Base-by-base conservation (phyloP, 2,888 invertebrate species). In the Tenthredo amoena region DNA sequence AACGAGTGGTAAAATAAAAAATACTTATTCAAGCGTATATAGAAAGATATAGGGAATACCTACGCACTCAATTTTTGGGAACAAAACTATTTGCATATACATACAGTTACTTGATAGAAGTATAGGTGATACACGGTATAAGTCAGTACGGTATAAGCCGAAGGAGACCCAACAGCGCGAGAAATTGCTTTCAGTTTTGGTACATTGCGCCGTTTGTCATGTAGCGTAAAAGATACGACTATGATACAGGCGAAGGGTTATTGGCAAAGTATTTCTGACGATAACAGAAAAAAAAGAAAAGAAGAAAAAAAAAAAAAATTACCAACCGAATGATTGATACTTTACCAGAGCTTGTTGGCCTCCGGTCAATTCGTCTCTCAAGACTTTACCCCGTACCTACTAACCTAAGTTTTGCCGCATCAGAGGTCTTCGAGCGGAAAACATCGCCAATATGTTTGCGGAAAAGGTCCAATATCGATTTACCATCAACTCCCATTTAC, bases 371-470 rank as follows among this genome's bases (percentile, higher is more conserved):
- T 55, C 6, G 40, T 77, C 47, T 77, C 50, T 55, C 77, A 55
- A 77, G 31, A 55, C n/a, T 77, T 34, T 15, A 55, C 7, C 31
- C 55, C n/a, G 50, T 18, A 34, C 10, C 3, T 34, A 62, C 12
- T 62, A 31, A 7, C 18, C 77, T 1, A 55, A 18, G n/a, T 74
- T 50, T 50, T 50, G 6, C 12, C 81, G 34, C n/a, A 40, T 81
- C 40, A 26, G 21, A 40, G 58, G n/a, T 81, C 40, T 58, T 40
- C 37, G 62, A 40, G 21, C 62, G 58, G 81, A 81, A 81, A n/a
- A 81, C 31, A 62, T 58, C 34, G 58, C 81, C 81, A 81, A 81
- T 62, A 81, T 81, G 62, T 81, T 81, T 58, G 58, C 21, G 21
- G 37, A 21, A 62, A 26, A 81, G 40, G 62, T 31, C 34, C 31